Conservation (phyloP, 2,113 vertebrate species). For the Nothoprocta perdicaria region DNA sequence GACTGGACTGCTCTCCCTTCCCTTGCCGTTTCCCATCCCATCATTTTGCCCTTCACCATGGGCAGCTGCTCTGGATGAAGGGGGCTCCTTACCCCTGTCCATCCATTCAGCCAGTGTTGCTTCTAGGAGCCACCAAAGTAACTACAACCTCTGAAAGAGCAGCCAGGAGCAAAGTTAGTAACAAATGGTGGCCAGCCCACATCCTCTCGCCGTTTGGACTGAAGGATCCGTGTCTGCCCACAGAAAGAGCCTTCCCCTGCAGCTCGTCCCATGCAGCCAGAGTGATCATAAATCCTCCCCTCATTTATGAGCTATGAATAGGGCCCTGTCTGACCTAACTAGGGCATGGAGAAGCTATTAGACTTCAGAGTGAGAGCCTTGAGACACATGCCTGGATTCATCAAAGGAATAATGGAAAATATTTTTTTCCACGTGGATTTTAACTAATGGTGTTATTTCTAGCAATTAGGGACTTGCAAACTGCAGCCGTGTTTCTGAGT, state of each 20-base stretch:
- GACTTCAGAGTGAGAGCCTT: constrained; percentile 59
- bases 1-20: not conserved
- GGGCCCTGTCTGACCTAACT: constrained; percentile 68
- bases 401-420: constrained; percentile 69
- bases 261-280: constrained; percentile 45
- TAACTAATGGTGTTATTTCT: constrained; percentile 48
- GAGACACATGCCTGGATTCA: constrained; percentile 58
- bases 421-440: constrained; percentile 41
- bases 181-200: constrained; percentile 15
- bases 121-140: not conserved
- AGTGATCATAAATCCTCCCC: constrained; percentile 49
- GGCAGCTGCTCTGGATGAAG: not conserved
- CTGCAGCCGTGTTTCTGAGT: not conserved
- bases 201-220: constrained; percentile 18
- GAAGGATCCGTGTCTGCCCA: not conserved
- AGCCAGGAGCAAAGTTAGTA: constrained; percentile 33
- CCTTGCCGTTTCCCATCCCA: not conserved
- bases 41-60: not conserved
- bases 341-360: constrained; percentile 67
- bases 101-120: not conserved
- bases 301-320: constrained; percentile 63
- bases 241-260: constrained; percentile 54
- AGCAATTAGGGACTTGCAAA: constrained; percentile 34
- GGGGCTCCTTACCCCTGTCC: rapidly evolving
- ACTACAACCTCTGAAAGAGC: not conserved